Evolutionary conservation across 2,113 vertebrate species (phyloP), one percentile per base, ranked within the genome.

Genomic region (Tauraco erythrolophus): DNA sequence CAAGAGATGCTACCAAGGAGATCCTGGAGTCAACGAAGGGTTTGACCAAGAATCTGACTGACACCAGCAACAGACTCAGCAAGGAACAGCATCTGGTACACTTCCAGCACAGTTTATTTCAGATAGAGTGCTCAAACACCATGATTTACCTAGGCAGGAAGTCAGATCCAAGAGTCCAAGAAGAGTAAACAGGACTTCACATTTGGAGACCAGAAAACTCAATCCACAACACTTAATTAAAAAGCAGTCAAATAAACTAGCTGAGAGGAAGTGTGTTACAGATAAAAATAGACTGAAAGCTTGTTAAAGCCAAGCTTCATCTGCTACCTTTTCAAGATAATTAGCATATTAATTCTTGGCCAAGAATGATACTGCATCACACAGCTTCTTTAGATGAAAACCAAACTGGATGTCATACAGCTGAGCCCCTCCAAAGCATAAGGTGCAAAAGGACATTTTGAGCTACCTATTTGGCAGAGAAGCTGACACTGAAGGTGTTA

Each of bases 401-500:
- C 5, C 10, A 6, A 56, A 18, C 45, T 15, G 24, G 39, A 48
- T 5, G 19, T 12, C n/a, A 15, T 12, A 5, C 9, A 51, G 60
- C 35, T 23, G 24, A n/a, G 41, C 50, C 8, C 22, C 41, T 69
- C 50, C 19, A 50, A 77, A 93, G 46, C 37, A 31, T 2, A 51
- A 92, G 7, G 37, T 43, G n/a, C 25, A 74, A 66, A 50, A 12
- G 17, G 60, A 39, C 15, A 8, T 71, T 89, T 2, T 50, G 81
- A 89, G 51, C 31, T 31, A 78, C 1, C 0, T 7, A 41, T 24
- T 58, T 50, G 39, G 39, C 70, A 79, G 24, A 50, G 14, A 60
- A 66, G 27, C n/a, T 51, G 35, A 62, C 23, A 18, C 0, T 17
- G 31, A 10, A 87, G 10, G 68, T 2, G 1, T 4, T 4, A 62